Base-by-base conservation (phyloP, 2,797 vertebrate species). In the Fistularia commersonii region DNA sequence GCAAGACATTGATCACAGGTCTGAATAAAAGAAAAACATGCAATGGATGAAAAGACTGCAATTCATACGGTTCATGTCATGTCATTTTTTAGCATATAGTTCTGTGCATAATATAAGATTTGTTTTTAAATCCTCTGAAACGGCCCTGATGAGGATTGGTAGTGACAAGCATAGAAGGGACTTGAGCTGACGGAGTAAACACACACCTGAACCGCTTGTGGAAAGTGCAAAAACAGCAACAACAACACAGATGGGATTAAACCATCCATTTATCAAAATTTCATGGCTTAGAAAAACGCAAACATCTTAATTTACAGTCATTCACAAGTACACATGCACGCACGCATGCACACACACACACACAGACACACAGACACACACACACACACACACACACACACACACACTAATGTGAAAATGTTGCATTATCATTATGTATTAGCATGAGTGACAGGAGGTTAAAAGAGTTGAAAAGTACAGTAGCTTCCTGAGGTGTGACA, bases 371-470 rank as follows among this genome's bases (percentile, higher is more conserved):
- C 23, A 23, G 2, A 23, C 23, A 23, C 23, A 4, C 23, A 52
- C 36, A 48, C 43, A 58, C 48, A 35, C 38, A 32, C 43, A 64
- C 53, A 45, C 47, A 57, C 12, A 32, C 34, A 44, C 10, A 31
- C 49, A 48, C 40, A 34, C 39, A 41, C 40, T 3, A 12, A 1
- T 13, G 7, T 41, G 14, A 41, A 13, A 7, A 41, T 12, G 12
- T 40, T n/a, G 39, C 14, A 11, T 41, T 7, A 41, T 76, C 58
- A 50, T 72, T 36, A 51, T 53, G 50, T 62, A 81, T 84, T 74
- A 77, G 67, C 64, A 59, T 72, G 73, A 83, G 46, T 77, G 80
- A 79, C 77, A 49, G 76, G 54, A 72, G 72, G 72, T 74, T 77
- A 81, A 78, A 41, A 49, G 70, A 72, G 58, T 69, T 34, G 67